Evolutionary conservation across 2,888 invertebrate species (phyloP).

Genomic region (Bembecia ichneumoniformis): DNA sequence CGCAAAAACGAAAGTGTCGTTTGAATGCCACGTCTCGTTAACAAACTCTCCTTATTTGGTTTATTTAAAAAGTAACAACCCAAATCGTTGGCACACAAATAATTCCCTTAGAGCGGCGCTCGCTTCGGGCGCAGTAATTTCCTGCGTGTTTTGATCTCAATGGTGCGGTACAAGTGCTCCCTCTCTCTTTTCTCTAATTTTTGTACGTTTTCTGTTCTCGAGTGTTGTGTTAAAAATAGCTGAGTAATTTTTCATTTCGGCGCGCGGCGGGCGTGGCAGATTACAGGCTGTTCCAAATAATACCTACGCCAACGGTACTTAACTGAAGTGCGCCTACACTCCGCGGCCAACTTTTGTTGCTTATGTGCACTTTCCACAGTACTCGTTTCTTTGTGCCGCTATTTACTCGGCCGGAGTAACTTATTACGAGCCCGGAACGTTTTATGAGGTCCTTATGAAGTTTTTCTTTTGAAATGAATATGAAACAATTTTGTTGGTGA

Average conservation of each 20-base stretch:
- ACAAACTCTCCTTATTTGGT: constrained; percentile 52
- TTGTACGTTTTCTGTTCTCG: constrained; percentile 68
- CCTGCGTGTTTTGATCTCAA: constrained; percentile 71
- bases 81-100: constrained; percentile 64
- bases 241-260: constrained; percentile 69
- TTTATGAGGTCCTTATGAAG: constrained; percentile 46
- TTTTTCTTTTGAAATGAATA: constrained; percentile 46
- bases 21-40: constrained; percentile 43
- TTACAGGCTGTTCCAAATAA: constrained; percentile 68
- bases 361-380: constrained; percentile 45
- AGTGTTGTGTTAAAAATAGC: constrained; percentile 68
- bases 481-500: constrained; percentile 34
- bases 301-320: constrained; percentile 50
- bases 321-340: constrained; percentile 51
- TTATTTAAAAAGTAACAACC: constrained; percentile 64
- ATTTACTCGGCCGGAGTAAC: constrained; percentile 39
- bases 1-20: constrained; percentile 30
- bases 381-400: constrained; percentile 41
- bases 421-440: constrained; percentile 37
- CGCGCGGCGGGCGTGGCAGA: constrained; percentile 66
- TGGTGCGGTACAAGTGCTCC: constrained; percentile 69
- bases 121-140: constrained; percentile 62
- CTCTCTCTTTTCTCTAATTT: constrained; percentile 69
- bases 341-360: constrained; percentile 48
- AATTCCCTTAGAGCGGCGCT: constrained; percentile 43